These are phyloP conservation scores for Danaus plexippus DNA, from an alignment of 1,140 invertebrate species.

Conservation along the genomic window DNA sequence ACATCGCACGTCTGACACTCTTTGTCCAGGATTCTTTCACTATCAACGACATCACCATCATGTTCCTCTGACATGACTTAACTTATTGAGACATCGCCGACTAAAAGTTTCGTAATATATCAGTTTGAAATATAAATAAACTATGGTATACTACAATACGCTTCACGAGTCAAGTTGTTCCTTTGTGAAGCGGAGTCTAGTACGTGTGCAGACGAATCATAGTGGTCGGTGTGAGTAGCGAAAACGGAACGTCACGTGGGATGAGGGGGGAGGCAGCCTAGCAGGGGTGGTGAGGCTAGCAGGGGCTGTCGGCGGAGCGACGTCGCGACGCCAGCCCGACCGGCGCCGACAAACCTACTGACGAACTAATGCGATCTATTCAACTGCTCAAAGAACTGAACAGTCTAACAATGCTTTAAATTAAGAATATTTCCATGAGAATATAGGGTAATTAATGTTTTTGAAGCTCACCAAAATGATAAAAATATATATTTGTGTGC, in stretches of 20 bases:
- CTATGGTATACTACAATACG: no score
- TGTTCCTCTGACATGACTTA: constrained; percentile 62
- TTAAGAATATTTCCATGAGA: no score
- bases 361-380: constrained; percentile 43
- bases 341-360: constrained; percentile 50
- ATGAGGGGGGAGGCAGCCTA: constrained; percentile 16
- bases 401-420: no score
- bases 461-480: no score
- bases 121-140: no score
- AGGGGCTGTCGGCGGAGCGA: constrained; percentile 31
- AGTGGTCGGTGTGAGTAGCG: neutral
- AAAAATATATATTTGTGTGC: no score
- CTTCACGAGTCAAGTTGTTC: no score
- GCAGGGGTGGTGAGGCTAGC: constrained; percentile 20
- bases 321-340: constrained; percentile 62
- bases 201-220: no score
- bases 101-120: constrained; percentile 12
- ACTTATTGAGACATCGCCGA: constrained; percentile 36
- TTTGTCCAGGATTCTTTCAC: constrained; percentile 31
- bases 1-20: constrained; percentile 16
- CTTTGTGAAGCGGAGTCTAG: no score
- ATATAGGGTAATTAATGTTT: no score
- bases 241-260: constrained; percentile 11
- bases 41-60: constrained; percentile 42
- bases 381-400: constrained; percentile 3